phyloP scores from a whole-genome alignment of 2,113 vertebrate species.

The Pygoscelis antarcticus region DNA sequence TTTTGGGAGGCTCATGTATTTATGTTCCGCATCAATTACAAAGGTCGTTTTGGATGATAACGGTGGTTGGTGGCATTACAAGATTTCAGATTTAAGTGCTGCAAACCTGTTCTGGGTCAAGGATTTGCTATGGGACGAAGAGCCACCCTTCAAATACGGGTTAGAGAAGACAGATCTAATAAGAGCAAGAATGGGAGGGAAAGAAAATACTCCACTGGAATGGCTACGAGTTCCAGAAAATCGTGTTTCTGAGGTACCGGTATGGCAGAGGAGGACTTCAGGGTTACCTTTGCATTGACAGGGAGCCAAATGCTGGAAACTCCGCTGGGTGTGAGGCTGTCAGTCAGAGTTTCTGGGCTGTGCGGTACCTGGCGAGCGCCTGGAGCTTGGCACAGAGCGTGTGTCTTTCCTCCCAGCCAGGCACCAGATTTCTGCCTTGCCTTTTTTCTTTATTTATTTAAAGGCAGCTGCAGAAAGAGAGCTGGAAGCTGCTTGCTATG shows the following conservation, averaged over 20 bases:
- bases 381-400: neutral
- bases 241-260: neutral
- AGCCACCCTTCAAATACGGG: neutral
- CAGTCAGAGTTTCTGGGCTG: neutral
- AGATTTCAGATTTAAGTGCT: neutral
- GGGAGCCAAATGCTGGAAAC: neutral
- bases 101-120: neutral
- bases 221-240: neutral
- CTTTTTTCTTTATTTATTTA: neutral
- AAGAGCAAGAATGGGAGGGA: neutral
- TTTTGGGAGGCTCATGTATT: neutral
- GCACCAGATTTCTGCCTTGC: neutral
- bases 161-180: neutral
- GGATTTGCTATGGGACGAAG: neutral
- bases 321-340: neutral
- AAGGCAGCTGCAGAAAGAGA: neutral
- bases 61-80: neutral
- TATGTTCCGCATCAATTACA: neutral
- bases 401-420: neutral
- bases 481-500: neutral
- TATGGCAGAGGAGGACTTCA: neutral
- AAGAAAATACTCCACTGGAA: neutral
- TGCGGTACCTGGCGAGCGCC: neutral
- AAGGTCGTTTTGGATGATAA: neutral
- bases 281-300: neutral